Evolutionary conservation across 2,113 vertebrate genomes (phyloP), one percentile per base, ranked within the genome.

Genomic region (Hemibagrus wyckioides): DNA sequence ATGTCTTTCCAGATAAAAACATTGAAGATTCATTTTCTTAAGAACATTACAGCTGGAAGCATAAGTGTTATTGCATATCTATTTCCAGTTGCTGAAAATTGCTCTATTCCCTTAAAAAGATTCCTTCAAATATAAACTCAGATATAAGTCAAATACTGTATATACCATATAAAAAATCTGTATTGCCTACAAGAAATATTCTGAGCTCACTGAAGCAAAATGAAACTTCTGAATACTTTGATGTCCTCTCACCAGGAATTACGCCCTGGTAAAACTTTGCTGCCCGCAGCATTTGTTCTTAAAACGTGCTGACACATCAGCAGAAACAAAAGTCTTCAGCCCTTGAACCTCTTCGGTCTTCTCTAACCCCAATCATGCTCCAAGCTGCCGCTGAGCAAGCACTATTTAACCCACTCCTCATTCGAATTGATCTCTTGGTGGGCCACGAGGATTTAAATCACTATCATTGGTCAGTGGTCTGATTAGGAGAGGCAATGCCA

Each of bases 361-460:
- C 73, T 41, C 54, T 82, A 87, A 87, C 84, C 82, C 84, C 80
- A 89, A 84, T 86, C 86, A 52, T 61, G 80, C 65, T 81, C 65
- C 54, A 65, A 28, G 80, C 25, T 50, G 54, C 56, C 54, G 89
- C 89, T 88, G 89, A 86, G 67, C 82, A 73, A 88, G 87, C 87
- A 41, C 80, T 84, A 88, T 87, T 88, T 80, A 41, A 59, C 59
- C 82, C 76, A 61, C 59, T 73, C 57, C 85, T 57, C 75, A 33
- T 1, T 41, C 59, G 25, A 36, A 89, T 89, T 86, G 90, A 90
- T 89, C 67, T 76, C 84, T 86, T 36, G 3, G 41, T 57, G 44
- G 82, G 52, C 86, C n/a, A 63, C 9, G n/a, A 82, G 90, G 87
- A 84, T 88, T 88, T 86, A 81, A 90, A 90, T 89, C 84, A 84